Conservation (phyloP, 1,140 invertebrate genomes). For the Coelopa frigida region DNA sequence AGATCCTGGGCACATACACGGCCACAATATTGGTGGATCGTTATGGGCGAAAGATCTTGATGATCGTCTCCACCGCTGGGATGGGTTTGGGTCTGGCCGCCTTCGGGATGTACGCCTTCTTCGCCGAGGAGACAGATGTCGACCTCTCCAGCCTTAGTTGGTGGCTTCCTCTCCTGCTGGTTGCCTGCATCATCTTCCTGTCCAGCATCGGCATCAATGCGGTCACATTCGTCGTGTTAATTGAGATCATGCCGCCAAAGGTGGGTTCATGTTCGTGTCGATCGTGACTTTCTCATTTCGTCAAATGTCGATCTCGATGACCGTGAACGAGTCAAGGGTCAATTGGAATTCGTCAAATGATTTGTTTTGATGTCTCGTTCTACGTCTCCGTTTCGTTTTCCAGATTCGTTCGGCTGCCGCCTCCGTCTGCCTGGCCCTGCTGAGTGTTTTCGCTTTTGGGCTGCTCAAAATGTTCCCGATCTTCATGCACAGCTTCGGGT, state of each 20-base stretch:
- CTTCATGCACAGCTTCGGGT: slow-evolving; percentile 27
- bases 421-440: slow-evolving; percentile 26
- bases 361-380: no score
- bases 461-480: slow-evolving; percentile 31
- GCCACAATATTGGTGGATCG: slow-evolving; percentile 35
- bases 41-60: slow-evolving; percentile 28
- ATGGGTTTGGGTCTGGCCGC: slow-evolving; percentile 21
- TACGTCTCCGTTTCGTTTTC: background rate
- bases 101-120: slow-evolving; percentile 32
- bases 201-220: slow-evolving; percentile 31
- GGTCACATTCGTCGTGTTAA: slow-evolving; percentile 34
- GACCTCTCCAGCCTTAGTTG: slow-evolving; percentile 21
- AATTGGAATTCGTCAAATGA: no score
- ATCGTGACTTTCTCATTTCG: no score
- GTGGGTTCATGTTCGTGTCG: no score
- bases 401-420: slow-evolving; percentile 26
- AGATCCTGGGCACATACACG: slow-evolving; percentile 45
- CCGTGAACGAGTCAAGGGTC: no score
- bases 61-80: slow-evolving; percentile 26
- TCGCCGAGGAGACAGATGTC: slow-evolving; percentile 21
- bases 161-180: slow-evolving; percentile 31
- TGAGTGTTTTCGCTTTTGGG: slow-evolving; percentile 30
- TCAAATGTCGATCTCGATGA: no score
- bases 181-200: slow-evolving; percentile 34
- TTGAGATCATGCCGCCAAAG: slow-evolving; percentile 30